These are phyloP conservation scores for Melanerpes aurifrons DNA, from an alignment of 2,113 vertebrate genomes.

Conservation along the genomic window DNA sequence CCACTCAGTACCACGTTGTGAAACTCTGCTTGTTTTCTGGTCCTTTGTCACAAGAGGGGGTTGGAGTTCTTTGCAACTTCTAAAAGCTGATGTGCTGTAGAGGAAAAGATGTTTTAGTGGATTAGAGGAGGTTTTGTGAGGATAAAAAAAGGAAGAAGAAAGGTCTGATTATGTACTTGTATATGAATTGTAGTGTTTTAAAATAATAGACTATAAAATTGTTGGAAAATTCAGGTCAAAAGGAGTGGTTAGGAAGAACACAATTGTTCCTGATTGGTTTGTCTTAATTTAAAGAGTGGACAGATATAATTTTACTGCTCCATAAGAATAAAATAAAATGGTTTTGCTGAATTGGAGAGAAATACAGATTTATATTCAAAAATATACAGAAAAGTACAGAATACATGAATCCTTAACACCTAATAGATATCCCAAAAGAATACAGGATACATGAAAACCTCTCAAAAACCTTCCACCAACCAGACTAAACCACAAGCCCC, in stretches of 20 bases:
- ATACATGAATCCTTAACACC: too few species aligned
- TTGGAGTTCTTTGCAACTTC: constrained; percentile 34
- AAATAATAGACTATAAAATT: background rate
- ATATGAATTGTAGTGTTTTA: background rate
- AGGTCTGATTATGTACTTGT: background rate
- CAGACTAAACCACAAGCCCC: too few species aligned
- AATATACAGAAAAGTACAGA: too few species aligned
- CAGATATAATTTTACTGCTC: too few species aligned
- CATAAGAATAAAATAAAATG: too few species aligned
- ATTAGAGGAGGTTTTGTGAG: background rate
- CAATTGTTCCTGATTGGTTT: background rate
- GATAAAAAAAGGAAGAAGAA: background rate
- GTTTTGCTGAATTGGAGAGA: too few species aligned
- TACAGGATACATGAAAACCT: too few species aligned
- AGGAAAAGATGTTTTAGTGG: background rate
- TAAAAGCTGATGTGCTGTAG: background rate
- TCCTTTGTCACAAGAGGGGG: constrained; percentile 74
- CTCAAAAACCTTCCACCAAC: too few species aligned
- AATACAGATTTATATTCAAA: too few species aligned
- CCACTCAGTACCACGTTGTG: fast-evolving
- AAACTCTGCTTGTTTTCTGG: background rate
- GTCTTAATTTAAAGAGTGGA: too few species aligned
- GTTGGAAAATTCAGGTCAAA: background rate
- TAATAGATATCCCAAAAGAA: too few species aligned
- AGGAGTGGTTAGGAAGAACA: background rate